Evolutionary conservation across 2,113 vertebrate species (phyloP).

Genomic region (Agapornis roseicollis): DNA sequence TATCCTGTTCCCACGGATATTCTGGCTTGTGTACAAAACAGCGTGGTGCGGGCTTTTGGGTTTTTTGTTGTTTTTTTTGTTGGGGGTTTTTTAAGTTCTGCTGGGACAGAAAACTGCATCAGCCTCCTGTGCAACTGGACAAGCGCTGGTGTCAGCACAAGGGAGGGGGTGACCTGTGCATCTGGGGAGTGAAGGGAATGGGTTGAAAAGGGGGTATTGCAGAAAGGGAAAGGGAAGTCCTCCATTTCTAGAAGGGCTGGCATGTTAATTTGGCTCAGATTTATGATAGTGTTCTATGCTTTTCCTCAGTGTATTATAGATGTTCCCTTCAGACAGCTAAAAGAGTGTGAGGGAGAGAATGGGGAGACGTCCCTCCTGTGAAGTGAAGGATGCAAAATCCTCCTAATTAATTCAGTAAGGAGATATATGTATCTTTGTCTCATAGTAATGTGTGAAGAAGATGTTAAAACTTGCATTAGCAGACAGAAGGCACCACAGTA

Average conservation of each 20-base stretch:
- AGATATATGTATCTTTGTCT: not conserved
- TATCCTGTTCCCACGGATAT: not conserved
- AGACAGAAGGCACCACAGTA: slow-evolving; percentile 23
- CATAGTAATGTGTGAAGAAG: not conserved
- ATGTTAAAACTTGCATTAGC: slow-evolving; percentile 40
- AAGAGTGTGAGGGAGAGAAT: not conserved
- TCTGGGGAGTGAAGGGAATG: not conserved
- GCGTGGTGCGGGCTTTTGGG: not conserved
- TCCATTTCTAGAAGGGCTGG: not conserved
- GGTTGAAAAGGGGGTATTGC: not conserved
- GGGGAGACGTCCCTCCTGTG: not conserved
- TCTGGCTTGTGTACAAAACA: not conserved
- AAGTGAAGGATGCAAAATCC: not conserved
- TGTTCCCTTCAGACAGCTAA: not conserved
- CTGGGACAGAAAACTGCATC: not conserved
- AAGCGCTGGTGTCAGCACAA: not conserved
- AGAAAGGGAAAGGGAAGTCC: not conserved
- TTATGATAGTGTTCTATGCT: not conserved
- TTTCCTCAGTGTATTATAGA: rapidly evolving
- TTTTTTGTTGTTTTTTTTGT: not conserved
- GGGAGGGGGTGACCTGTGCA: not conserved
- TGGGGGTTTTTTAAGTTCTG: not conserved
- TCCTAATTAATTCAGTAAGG: not conserved
- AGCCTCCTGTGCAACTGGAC: not conserved
- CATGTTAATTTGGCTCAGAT: not conserved